A percentile compares a stretch with the other conserved stretches of the same genome.
Evolutionary conservation across 1,140 invertebrate genomes (phyloP).

Genomic region (Philaenus spumarius): DNA sequence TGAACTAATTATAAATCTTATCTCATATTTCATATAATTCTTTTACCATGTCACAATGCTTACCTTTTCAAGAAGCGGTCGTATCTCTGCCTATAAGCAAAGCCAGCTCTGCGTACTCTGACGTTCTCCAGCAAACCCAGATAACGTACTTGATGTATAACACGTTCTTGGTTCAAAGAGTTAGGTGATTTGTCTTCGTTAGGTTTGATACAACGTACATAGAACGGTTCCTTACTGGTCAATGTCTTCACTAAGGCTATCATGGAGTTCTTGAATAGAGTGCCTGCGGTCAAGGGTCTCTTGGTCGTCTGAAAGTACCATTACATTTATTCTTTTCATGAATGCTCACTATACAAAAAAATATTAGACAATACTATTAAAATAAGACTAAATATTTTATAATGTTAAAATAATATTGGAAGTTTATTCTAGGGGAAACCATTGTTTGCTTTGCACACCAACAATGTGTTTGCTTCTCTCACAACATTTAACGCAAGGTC

Average conservation of each 20-base stretch:
- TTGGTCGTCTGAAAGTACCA: slow-evolving; percentile 79
- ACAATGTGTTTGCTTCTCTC: too few species aligned
- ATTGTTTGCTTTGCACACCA: too few species aligned
- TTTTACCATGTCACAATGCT: too few species aligned
- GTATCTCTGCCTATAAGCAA: slow-evolving; percentile 86
- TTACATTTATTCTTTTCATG: too few species aligned
- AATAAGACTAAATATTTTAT: too few species aligned
- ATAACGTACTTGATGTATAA: slow-evolving; percentile 86
- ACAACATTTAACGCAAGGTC: too few species aligned
- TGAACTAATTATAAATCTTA: too few species aligned
- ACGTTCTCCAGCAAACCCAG: slow-evolving; percentile 90
- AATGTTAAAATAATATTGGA: too few species aligned
- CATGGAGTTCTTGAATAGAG: slow-evolving; percentile 93
- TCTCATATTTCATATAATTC: too few species aligned
- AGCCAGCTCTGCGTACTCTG: slow-evolving; percentile 86
- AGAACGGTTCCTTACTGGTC: slow-evolving; percentile 89
- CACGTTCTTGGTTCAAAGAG: slow-evolving; percentile 69
- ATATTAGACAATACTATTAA: too few species aligned
- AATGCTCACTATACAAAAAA: too few species aligned
- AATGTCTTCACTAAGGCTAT: slow-evolving; percentile 80
- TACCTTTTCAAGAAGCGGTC: slow-evolving; percentile 76
- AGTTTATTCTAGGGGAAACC: too few species aligned
- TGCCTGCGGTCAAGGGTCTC: slow-evolving; percentile 84
- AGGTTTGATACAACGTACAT: slow-evolving; percentile 94
- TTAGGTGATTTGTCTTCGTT: slow-evolving; percentile 86